These are phyloP conservation scores for Melanotaenia pygmaea DNA, from an alignment of 2,797 vertebrate species.

Conservation along the genomic window DNA sequence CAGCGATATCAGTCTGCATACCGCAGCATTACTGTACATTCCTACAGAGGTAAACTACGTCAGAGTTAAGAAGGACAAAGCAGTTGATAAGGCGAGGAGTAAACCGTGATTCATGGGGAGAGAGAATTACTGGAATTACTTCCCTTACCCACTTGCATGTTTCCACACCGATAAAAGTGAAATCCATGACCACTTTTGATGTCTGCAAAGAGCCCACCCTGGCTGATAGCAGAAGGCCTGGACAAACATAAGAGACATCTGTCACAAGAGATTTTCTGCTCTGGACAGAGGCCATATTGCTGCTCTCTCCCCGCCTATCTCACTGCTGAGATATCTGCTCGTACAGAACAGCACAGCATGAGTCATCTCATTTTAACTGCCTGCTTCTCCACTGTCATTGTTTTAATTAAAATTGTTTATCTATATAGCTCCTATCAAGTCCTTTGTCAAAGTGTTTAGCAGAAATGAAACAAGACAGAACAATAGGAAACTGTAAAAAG, in stretches of 20 bases:
- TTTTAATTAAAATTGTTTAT: neutral
- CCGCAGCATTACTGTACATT: conserved; percentile 53
- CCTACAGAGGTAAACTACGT: conserved; percentile 25
- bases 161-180: conserved; percentile 67
- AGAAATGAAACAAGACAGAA: neutral
- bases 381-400: conserved; percentile 3
- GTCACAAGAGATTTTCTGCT: conserved; percentile 60
- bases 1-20: conserved; percentile 46
- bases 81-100: conserved; percentile 25
- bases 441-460: neutral
- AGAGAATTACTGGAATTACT: conserved; percentile 34
- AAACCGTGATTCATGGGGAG: conserved; percentile 43
- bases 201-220: conserved; percentile 49
- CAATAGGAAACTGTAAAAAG: neutral
- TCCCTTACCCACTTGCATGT: conserved; percentile 50
- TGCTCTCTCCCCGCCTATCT: conserved; percentile 12
- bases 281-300: conserved; percentile 36
- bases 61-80: conserved; percentile 13
- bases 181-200: conserved; percentile 62
- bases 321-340: conserved; percentile 23
- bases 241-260: conserved; percentile 69
- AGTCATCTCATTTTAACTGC: conserved; percentile 16
- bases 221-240: conserved; percentile 53
- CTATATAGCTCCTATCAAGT: neutral
- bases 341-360: conserved; percentile 8